Conservation (phyloP, 2,113 vertebrate genomes). For the Alaudala cheleensis region DNA sequence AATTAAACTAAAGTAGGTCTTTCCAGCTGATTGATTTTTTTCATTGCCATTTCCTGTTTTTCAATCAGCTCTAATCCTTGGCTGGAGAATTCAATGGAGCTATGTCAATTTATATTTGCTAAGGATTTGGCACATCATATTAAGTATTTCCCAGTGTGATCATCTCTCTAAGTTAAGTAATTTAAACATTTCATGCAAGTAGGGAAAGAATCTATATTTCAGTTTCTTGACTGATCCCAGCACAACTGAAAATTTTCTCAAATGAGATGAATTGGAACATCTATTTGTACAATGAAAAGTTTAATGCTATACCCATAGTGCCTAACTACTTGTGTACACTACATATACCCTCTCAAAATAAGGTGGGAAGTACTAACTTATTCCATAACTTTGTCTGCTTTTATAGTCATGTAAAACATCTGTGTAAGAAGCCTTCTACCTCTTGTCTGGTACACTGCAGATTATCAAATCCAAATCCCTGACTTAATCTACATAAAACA, state of each 20-base stretch:
- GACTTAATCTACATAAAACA: background rate
- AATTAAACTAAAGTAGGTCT: background rate
- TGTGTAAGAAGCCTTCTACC: background rate
- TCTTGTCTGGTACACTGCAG: background rate
- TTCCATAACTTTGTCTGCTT: background rate
- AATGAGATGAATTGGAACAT: conserved; percentile 10
- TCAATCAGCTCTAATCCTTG: conserved; percentile 28
- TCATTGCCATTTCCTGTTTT: conserved; percentile 9
- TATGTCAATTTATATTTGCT: conserved; percentile 42
- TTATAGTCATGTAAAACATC: background rate
- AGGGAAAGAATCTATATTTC: conserved; percentile 3
- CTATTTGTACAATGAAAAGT: background rate
- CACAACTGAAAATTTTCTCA: background rate
- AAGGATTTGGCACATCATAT: conserved; percentile 39
- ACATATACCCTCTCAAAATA: background rate
- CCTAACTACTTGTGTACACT: background rate
- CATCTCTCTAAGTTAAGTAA: conserved; percentile 48
- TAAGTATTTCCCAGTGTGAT: conserved; percentile 42
- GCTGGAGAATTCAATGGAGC: conserved; percentile 22
- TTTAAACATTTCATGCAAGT: conserved; percentile 51
- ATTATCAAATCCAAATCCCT: background rate
- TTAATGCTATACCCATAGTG: background rate
- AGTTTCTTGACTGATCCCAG: conserved; percentile 35
- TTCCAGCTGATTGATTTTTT: conserved; percentile 4
- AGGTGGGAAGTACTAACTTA: background rate